These are phyloP conservation scores for Melanophora roralis DNA, from an alignment of 2,888 invertebrate genomes.

Conservation along the genomic window DNA sequence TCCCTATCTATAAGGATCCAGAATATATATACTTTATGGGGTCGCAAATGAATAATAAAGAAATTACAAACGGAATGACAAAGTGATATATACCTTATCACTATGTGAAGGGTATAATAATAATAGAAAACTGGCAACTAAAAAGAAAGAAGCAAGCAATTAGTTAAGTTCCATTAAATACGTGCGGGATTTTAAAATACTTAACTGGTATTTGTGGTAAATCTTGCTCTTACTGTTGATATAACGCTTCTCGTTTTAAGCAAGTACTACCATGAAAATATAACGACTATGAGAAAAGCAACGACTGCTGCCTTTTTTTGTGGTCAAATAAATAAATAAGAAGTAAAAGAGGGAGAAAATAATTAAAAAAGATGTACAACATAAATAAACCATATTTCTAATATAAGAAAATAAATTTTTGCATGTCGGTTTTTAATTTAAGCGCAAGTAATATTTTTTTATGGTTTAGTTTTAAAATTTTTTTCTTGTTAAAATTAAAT, in stretches of 20 bases:
- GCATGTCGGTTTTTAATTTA: constrained; percentile 13
- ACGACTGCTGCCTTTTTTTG: not conserved
- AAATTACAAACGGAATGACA: no score
- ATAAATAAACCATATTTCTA: not conserved
- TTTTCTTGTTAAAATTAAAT: no score
- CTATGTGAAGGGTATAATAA: no score
- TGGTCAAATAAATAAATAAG: constrained; percentile 30
- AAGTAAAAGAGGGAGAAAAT: no score
- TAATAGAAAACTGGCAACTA: not conserved
- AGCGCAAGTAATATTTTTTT: not conserved
- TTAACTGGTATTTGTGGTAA: constrained; percentile 61
- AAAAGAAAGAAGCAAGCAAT: constrained; percentile 62
- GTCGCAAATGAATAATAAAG: no score
- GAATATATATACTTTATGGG: no score
- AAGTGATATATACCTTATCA: no score
- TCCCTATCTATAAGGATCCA: no score
- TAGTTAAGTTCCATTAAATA: constrained; percentile 64
- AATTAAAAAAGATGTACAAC: not conserved
- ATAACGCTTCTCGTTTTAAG: no score
- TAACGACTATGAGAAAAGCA: not conserved
- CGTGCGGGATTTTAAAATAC: constrained; percentile 64
- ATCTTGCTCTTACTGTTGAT: not conserved
- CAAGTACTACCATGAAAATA: not conserved
- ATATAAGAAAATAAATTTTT: constrained; percentile 27
- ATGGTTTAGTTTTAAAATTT: no score